phyloP scores from a whole-genome alignment of 1,140 invertebrate genomes.

The Zaprionus camerounensis region DNA sequence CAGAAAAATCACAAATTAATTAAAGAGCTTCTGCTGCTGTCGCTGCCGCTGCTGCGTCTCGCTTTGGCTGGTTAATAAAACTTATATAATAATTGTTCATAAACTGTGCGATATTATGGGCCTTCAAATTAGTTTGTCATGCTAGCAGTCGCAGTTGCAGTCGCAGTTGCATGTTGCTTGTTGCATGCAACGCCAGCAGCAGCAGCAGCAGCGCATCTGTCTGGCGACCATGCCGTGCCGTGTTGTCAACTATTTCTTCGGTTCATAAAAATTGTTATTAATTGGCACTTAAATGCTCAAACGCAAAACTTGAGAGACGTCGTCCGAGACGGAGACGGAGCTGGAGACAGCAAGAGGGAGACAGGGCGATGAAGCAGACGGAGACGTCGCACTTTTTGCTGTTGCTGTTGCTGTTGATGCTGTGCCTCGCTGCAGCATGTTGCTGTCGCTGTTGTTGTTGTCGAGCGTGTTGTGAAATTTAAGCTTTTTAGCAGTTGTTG shows the following conservation, averaged over 20 bases:
- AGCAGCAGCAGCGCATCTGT: slow-evolving; percentile 42
- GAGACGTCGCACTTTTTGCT: slow-evolving; percentile 50
- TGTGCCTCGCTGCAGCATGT: neutral
- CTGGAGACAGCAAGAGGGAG: slow-evolving; percentile 28
- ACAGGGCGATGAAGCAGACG: slow-evolving; percentile 28
- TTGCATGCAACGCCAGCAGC: slow-evolving; percentile 68
- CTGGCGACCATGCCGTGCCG: slow-evolving; percentile 70
- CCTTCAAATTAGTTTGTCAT: slow-evolving; percentile 82
- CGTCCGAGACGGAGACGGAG: slow-evolving; percentile 33
- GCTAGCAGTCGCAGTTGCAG: slow-evolving; percentile 29
- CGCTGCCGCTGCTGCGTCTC: slow-evolving; percentile 13
- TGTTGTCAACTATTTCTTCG: slow-evolving; percentile 84
- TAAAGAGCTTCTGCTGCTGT: slow-evolving; percentile 49
- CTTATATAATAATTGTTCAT: slow-evolving; percentile 84
- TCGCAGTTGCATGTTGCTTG: slow-evolving; percentile 65
- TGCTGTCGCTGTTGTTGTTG: slow-evolving; percentile 41
- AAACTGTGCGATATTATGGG: slow-evolving; percentile 83
- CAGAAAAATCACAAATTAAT: slow-evolving; percentile 82
- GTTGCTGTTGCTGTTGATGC: slow-evolving; percentile 24
- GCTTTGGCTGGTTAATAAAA: slow-evolving; percentile 72
- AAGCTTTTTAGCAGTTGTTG: slow-evolving; percentile 80
- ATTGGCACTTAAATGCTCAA: slow-evolving; percentile 84
- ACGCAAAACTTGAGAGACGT: slow-evolving; percentile 80
- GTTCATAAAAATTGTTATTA: slow-evolving; percentile 85
- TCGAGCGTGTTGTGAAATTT: slow-evolving; percentile 81